A percentile compares a stretch with the other conserved stretches of the same genome.
Conservation (phyloP, 2,797 vertebrate species). For the Eleutherodactylus coqui region DNA sequence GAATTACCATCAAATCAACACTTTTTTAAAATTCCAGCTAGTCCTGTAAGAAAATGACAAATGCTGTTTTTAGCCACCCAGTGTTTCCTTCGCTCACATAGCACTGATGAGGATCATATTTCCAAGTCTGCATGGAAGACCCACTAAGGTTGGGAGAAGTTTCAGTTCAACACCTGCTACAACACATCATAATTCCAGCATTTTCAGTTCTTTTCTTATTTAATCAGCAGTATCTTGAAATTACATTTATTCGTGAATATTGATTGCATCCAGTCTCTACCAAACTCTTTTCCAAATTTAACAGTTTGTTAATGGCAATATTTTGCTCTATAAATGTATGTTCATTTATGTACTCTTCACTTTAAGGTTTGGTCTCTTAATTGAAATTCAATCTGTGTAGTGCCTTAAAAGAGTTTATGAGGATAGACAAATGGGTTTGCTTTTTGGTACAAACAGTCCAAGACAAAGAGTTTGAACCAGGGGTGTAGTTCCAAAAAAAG, state of each 20-base stretch:
- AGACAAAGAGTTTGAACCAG: no score
- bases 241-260: constrained; percentile 3
- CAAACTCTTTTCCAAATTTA: background rate
- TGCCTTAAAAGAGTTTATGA: background rate
- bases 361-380: background rate
- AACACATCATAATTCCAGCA: constrained; percentile 9
- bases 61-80: background rate
- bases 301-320: no score
- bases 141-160: constrained; percentile 2
- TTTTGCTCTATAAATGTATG: background rate
- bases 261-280: background rate
- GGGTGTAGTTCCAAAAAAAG: no score
- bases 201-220: background rate
- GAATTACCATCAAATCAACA: background rate
- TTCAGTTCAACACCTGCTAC: background rate
- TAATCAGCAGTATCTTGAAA: constrained; percentile 1
- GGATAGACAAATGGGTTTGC: no score
- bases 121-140: background rate
- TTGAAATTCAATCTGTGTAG: background rate
- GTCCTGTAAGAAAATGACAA: background rate
- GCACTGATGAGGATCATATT: constrained; percentile 5
- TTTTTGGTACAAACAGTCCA: no score
- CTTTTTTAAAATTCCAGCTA: background rate
- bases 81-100: background rate
- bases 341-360: background rate